Conservation (phyloP, 2,797 vertebrate genomes). For the Labroides dimidiatus region DNA sequence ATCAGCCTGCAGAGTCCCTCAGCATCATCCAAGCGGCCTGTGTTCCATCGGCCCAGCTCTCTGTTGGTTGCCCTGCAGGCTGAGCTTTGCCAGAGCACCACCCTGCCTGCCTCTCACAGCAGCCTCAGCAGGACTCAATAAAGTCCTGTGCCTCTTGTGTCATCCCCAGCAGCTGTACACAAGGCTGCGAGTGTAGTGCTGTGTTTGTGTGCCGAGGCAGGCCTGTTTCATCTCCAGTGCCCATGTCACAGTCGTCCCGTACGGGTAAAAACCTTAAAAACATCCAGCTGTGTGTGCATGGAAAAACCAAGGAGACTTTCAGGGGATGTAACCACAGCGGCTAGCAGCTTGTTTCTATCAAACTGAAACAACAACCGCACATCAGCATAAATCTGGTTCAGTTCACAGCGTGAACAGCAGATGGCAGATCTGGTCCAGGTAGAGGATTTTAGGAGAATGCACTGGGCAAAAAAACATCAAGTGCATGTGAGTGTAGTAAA, state of each 20-base stretch:
- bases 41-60: conserved; percentile 58
- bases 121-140: conserved; percentile 76
- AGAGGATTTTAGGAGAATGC: neutral
- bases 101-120: conserved; percentile 61
- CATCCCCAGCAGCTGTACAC: conserved; percentile 76
- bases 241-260: conserved; percentile 70
- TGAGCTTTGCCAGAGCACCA: conserved; percentile 78
- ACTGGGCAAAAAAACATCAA: conserved; percentile 1
- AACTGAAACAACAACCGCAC: conserved; percentile 59
- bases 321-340: conserved; percentile 67
- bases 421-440: conserved; percentile 65
- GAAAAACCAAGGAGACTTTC: conserved; percentile 77
- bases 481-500: conserved; percentile 11
- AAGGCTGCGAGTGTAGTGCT: conserved; percentile 75
- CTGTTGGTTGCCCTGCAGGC: conserved; percentile 54
- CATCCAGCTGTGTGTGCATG: conserved; percentile 76
- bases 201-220: conserved; percentile 74
- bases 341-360: conserved; percentile 79
- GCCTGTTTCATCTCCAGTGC: conserved; percentile 81
- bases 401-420: conserved; percentile 64
- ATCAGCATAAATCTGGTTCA: conserved; percentile 43
- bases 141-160: conserved; percentile 76
- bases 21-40: conserved; percentile 60
- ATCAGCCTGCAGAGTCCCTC: conserved; percentile 50
- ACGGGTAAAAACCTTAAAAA: conserved; percentile 68